A percentile compares a stretch with the other conserved stretches of the same genome.
Evolutionary conservation across 2,797 vertebrate species (phyloP).

Genomic region (Chelidonichthys spinosus): DNA sequence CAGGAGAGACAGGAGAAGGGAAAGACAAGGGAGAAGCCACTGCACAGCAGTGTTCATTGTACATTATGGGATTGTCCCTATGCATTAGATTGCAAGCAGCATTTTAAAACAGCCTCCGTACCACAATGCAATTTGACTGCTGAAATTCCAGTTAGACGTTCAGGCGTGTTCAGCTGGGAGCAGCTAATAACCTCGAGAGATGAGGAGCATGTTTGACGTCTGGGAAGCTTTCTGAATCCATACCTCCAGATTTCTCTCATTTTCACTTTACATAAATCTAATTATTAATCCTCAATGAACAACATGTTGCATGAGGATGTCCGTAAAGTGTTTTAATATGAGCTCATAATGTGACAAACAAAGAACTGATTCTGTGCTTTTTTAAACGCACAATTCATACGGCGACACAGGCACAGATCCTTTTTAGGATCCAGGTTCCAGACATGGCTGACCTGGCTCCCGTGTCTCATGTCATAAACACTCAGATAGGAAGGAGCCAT

Average conservation of each 20-base stretch:
- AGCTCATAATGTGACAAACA: background rate
- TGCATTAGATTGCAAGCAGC: background rate
- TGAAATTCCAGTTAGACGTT: background rate
- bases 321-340: background rate
- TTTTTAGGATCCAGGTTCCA: slow-evolving; percentile 37
- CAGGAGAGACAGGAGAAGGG: background rate
- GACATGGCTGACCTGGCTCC: slow-evolving; percentile 58
- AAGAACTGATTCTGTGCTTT: background rate
- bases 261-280: background rate
- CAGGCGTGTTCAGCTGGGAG: no score
- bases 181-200: no score
- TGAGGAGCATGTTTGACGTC: background rate
- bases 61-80: background rate
- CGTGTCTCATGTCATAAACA: slow-evolving; percentile 41
- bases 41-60: background rate
- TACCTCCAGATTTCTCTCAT: background rate
- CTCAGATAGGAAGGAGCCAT: slow-evolving; percentile 49
- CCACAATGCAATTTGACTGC: slow-evolving; percentile 1
- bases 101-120: background rate
- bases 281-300: no score
- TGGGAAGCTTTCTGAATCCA: background rate
- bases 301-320: background rate
- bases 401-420: background rate
- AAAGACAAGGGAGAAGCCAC: background rate
- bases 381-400: slow-evolving; percentile 5